Base-by-base conservation (phyloP, 2,797 vertebrate genomes). In the Dallia pectoralis region DNA sequence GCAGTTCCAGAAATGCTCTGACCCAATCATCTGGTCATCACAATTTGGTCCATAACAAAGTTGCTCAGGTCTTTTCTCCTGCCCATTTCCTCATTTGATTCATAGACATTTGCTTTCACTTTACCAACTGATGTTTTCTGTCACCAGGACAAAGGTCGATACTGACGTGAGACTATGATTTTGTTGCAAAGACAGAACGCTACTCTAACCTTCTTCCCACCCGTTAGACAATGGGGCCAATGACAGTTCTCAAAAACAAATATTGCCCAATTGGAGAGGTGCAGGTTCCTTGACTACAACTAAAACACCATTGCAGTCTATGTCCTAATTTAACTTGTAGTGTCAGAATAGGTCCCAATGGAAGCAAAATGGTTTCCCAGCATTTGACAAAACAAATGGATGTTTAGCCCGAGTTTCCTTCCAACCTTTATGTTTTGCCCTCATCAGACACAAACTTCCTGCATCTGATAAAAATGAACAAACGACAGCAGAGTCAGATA, bases 401-500 rank as follows among this genome's bases (percentile, higher is more conserved):
- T 74, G 30, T 30, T 15, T 8, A 36, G 4, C 15, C 18, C 76
- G 69, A 67, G 25, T 29, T 49, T 25, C 76, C 64, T 5, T 53
- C 53, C 71, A 40, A 44, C 40, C 11, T 56, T 29, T 69, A 27
- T 30, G 3, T 51, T 27, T 19, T 30, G 47, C 67, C 27, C 30
- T 74, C 32, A 72, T 70, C 70, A 72, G 70, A 49, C 76, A 69
- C 68, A 73, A 67, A 76, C 79, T 70, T 83, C 78, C 80, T 79
- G 27, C 64, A 81, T 87, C 85, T 78, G 84, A 87, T 87, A 72
- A 84, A 51, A 47, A 16, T 22, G 14, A 29, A 18, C 36, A 69
- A 69, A 51, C 47, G n/a, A n/a, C n/a, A n/a, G n/a, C n/a, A n/a
- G n/a, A n/a, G n/a, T n/a, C n/a, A n/a, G n/a, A n/a, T n/a, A n/a